These are phyloP conservation scores for Isotomurus palustris DNA, from an alignment of 2,888 invertebrate genomes.

Conservation along the genomic window DNA sequence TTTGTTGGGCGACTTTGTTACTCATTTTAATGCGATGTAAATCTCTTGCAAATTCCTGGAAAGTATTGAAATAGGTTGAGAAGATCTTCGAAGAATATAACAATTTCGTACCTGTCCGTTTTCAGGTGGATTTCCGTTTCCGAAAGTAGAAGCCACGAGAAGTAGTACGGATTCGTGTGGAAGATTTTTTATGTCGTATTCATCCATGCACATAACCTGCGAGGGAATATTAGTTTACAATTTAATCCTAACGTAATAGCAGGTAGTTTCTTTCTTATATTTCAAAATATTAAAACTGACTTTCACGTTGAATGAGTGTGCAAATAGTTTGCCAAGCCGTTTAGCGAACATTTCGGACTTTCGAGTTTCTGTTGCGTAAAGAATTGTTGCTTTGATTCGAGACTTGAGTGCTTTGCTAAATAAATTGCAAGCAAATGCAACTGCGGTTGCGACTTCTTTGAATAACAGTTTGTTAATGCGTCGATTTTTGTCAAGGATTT, in stretches of 20 bases:
- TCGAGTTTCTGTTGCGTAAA: constrained; percentile 93
- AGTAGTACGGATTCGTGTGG: constrained; percentile 88
- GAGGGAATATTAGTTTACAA: constrained; percentile 22
- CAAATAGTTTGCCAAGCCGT: constrained; percentile 82
- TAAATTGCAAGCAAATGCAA: constrained; percentile 92
- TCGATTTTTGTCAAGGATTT: no score
- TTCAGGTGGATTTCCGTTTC: constrained; percentile 95
- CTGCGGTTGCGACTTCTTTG: constrained; percentile 91
- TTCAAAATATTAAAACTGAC: constrained; percentile 51
- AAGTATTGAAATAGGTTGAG: constrained; percentile 21
- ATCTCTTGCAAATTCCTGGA: constrained; percentile 68
- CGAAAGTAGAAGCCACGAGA: constrained; percentile 94
- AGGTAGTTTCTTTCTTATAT: no score
- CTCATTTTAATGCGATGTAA: constrained; percentile 67
- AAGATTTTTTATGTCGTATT: constrained; percentile 88
- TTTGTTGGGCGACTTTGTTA: no score
- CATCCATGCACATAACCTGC: constrained; percentile 88
- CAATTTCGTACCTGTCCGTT: constrained; percentile 71
- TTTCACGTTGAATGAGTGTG: constrained; percentile 93
- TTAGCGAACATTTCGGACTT: constrained; percentile 92
- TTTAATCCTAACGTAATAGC: not conserved
- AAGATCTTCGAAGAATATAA: not conserved
- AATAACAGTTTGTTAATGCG: constrained; percentile 94
- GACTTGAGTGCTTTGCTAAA: constrained; percentile 89
- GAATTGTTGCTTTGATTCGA: constrained; percentile 89